Base-by-base conservation (phyloP, 1,140 invertebrate species). In the Leucophenga varia region DNA sequence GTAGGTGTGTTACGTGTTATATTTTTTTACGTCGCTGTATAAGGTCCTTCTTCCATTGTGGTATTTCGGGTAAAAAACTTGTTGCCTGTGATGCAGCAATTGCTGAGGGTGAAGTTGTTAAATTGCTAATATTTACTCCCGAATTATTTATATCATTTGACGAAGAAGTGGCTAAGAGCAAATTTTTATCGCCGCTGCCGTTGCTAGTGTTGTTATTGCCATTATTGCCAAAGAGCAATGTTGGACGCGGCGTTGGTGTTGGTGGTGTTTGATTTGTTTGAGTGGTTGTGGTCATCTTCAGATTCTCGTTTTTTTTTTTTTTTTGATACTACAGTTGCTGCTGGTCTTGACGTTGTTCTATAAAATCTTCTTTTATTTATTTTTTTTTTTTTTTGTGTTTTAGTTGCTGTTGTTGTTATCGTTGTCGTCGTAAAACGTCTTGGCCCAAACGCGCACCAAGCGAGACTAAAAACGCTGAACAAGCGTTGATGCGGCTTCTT, bases 41-140 rank as follows among this genome's bases (percentile, higher is more conserved):
- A 55, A 89, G 77, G 68, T 89, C 87, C 51, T 83, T 80, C 65
- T 88, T 89, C 86, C 87, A 88, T 71, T 86, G 84, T 25, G 86
- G 84, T 64, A 84, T 73, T 36, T 72, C 70, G 44, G 69, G 69
- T 52, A 72, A 55, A 42, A 72, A 67, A 1, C 63, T 59, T 32
- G 48, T 41, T 7, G 7, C 12, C 12, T 12, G 7, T 30, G 28
- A 30, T 12, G 28, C 28, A 8, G 7, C 28, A 8, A 30, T 30
- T 8, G 28, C 7, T 30, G 28, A 8, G 7, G 38, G 17, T 2
- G 52, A 57, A 30, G 54, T 57, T 35, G 55, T 54, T 49, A 54
- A 57, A n/a, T n/a, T n/a, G n/a, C n/a, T n/a, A n/a, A n/a, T n/a
- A n/a, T n/a, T n/a, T n/a, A n/a, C n/a, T n/a, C n/a, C n/a, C n/a